phyloP scores from a whole-genome alignment of 2,888 invertebrate species.

The Galerucella pusilla region DNA sequence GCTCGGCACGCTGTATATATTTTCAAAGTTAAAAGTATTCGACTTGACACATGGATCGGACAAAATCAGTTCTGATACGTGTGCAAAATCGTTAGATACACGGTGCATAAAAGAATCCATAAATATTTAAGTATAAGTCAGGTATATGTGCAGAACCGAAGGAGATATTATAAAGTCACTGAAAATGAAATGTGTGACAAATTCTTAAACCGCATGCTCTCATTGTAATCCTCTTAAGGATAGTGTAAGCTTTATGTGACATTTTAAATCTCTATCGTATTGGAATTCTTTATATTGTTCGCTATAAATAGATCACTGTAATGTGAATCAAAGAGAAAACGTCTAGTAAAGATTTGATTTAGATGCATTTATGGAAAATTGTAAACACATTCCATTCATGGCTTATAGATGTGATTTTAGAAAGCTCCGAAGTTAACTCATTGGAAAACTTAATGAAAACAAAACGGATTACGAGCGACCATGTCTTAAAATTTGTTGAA shows the following conservation, averaged over 20 bases:
- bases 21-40: not conserved
- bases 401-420: too few species aligned
- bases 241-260: not conserved
- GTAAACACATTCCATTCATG: too few species aligned
- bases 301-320: not conserved
- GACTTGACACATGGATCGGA: slow-evolving; percentile 3
- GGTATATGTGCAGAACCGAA: slow-evolving; percentile 21
- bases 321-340: too few species aligned
- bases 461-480: too few species aligned
- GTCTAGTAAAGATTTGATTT: too few species aligned
- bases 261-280: slow-evolving; percentile 2
- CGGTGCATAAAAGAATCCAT: slow-evolving; percentile 46
- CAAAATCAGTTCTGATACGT: slow-evolving; percentile 33
- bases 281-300: slow-evolving; percentile 2
- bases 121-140: slow-evolving; percentile 44
- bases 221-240: slow-evolving; percentile 28
- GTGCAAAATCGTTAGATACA: slow-evolving; percentile 41
- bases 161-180: slow-evolving; percentile 30
- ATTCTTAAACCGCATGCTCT: slow-evolving; percentile 31
- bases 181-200: slow-evolving; percentile 36
- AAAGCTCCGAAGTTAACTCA: too few species aligned
- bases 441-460: too few species aligned
- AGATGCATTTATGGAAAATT: too few species aligned
- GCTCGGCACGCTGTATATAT: not conserved
- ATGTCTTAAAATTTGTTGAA: too few species aligned